phyloP scores from a whole-genome alignment of 2,113 vertebrate genomes.

The Sula dactylatra region DNA sequence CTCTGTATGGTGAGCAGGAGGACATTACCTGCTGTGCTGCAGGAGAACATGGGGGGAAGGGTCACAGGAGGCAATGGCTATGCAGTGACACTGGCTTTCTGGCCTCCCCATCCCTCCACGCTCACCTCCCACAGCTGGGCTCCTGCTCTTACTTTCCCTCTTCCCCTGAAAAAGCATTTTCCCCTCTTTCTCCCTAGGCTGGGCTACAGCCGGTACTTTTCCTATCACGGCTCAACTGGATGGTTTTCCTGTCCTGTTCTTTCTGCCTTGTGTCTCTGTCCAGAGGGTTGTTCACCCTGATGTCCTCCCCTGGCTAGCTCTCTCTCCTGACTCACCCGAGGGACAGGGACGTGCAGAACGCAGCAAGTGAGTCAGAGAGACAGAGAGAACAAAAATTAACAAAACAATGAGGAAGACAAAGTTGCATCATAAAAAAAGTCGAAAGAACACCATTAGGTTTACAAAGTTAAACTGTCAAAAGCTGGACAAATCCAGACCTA shows the following conservation, averaged over 20 bases:
- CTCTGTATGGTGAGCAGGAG: neutral
- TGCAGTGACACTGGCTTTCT: neutral
- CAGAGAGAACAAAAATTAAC: neutral
- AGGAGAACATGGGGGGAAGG: neutral
- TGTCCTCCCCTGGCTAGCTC: neutral
- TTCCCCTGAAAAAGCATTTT: neutral
- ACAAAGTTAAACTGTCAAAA: neutral
- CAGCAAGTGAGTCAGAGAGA: neutral
- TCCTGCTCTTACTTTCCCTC: neutral
- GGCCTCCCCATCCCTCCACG: rapidly evolving
- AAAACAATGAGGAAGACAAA: neutral
- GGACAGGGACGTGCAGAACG: neutral
- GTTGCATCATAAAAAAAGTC: neutral
- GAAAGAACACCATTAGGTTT: neutral
- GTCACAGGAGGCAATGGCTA: rapidly evolving
- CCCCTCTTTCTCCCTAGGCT: neutral
- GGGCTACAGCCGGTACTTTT: neutral
- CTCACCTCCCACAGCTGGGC: neutral
- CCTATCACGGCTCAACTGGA: neutral
- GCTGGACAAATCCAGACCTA: neutral
- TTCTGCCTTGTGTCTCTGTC: neutral
- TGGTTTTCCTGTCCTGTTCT: neutral
- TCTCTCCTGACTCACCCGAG: constrained; percentile 16
- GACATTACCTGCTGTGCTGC: neutral
- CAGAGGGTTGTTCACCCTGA: neutral